phyloP scores from a whole-genome alignment of 2,888 invertebrate species.

The Megaustenia siamemsis region DNA sequence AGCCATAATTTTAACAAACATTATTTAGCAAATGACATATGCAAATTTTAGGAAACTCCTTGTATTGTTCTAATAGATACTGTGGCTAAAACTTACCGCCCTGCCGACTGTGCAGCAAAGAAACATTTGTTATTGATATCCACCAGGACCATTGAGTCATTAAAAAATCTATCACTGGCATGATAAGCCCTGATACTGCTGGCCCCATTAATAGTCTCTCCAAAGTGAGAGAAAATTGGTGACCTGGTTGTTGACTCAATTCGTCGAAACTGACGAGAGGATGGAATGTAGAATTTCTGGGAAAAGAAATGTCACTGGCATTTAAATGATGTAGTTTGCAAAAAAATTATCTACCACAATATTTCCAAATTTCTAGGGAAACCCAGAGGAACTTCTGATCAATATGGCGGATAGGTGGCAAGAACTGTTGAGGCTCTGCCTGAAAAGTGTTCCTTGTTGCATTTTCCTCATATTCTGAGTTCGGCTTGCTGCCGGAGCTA shows the following conservation, averaged over 20 bases:
- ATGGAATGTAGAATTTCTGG: slow-evolving; percentile 82
- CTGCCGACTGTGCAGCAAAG: slow-evolving; percentile 70
- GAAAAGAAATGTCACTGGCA: too few relatives aligned
- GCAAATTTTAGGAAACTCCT: background rate
- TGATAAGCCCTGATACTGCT: slow-evolving; percentile 76
- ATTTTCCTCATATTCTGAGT: too few relatives aligned
- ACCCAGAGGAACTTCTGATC: too few relatives aligned
- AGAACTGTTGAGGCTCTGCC: too few relatives aligned
- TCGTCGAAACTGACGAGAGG: slow-evolving; percentile 77
- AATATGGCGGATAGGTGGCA: too few relatives aligned
- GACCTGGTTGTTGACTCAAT: slow-evolving; percentile 78
- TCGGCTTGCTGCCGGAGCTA: too few relatives aligned
- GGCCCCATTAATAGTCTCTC: slow-evolving; percentile 82
- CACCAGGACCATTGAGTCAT: slow-evolving; percentile 68
- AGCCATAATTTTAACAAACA: too few relatives aligned
- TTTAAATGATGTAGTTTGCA: too few relatives aligned
- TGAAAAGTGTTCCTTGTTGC: too few relatives aligned
- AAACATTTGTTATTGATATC: slow-evolving; percentile 85
- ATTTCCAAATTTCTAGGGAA: too few relatives aligned
- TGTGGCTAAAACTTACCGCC: slow-evolving; percentile 58
- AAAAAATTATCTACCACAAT: too few relatives aligned
- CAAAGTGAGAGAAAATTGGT: slow-evolving; percentile 79
- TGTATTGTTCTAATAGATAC: background rate
- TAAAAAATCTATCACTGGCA: slow-evolving; percentile 69
- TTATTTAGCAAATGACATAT: too few relatives aligned